Evolutionary conservation across 2,888 invertebrate genomes (phyloP).

Genomic region (Drosophila borealis): DNA sequence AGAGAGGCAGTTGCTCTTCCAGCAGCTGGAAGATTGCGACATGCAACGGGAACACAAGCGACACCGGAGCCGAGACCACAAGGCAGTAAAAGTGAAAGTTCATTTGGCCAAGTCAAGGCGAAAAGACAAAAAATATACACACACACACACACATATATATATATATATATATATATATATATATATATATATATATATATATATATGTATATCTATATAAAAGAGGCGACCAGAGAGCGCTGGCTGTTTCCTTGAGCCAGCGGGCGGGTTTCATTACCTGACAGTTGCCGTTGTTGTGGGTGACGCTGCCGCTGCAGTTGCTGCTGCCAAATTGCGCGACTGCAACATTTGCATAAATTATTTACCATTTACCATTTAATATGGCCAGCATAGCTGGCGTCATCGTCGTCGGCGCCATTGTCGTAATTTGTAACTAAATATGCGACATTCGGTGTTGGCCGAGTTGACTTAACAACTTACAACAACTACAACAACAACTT

Average conservation of each 20-base stretch:
- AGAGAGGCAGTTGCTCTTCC: slow-evolving; percentile 12
- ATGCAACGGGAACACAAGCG: slow-evolving; percentile 50
- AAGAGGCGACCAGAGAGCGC: slow-evolving; percentile 44
- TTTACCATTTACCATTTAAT: slow-evolving; percentile 76
- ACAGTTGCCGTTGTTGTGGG: slow-evolving; percentile 48
- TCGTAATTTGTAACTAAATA: slow-evolving; percentile 80
- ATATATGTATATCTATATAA: slow-evolving; percentile 4
- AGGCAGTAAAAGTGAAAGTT: slow-evolving; percentile 77
- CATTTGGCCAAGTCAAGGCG: slow-evolving; percentile 77
- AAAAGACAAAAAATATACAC: slow-evolving; percentile 21
- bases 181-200: background rate
- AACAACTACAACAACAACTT: slow-evolving; percentile 30
- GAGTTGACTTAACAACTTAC: slow-evolving; percentile 44
- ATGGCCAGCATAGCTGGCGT: slow-evolving; percentile 64
- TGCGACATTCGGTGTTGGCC: slow-evolving; percentile 56
- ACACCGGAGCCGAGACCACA: slow-evolving; percentile 26
- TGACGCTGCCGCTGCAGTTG: slow-evolving; percentile 33
- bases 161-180: background rate
- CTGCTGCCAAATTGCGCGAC: slow-evolving; percentile 70
- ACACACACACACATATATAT: too few relatives aligned
- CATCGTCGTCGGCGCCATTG: slow-evolving; percentile 62
- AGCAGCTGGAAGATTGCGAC: slow-evolving; percentile 42
- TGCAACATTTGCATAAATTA: slow-evolving; percentile 78
- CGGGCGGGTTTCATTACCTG: slow-evolving; percentile 75
- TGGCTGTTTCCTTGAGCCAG: slow-evolving; percentile 73